phyloP scores from a whole-genome alignment of 2,113 vertebrate genomes.

The Myotis davidii region DNA sequence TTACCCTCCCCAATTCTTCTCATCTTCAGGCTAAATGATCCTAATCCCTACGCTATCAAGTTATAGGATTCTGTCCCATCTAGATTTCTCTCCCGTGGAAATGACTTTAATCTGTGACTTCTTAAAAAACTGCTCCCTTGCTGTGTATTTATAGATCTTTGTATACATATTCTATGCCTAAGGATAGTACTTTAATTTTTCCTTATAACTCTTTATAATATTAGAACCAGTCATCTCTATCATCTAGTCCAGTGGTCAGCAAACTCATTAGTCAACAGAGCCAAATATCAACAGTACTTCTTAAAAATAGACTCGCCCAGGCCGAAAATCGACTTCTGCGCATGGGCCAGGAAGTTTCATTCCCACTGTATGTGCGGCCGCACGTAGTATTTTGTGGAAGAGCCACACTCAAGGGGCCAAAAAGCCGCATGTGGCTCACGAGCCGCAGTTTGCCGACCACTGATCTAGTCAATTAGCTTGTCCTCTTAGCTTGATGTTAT shows the following conservation, averaged over 20 bases:
- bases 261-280: no score
- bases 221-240: not conserved
- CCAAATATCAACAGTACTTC: no score
- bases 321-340: no score
- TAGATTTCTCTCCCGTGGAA: conserved; percentile 11
- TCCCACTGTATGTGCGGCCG: no score
- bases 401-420: no score
- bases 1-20: not conserved
- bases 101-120: not conserved
- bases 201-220: not conserved
- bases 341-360: no score
- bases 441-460: no score
- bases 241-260: not conserved
- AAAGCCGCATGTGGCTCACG: no score
- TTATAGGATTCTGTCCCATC: not conserved
- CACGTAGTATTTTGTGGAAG: no score
- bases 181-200: not conserved
- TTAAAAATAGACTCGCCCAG: no score
- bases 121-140: not conserved
- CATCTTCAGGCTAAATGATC: not conserved
- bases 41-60: not conserved
- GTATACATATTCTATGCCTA: not conserved
- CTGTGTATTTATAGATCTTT: not conserved
- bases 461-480: not conserved
- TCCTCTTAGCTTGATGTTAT: not conserved